A percentile compares a stretch with the other conserved stretches of the same genome.
These are phyloP conservation scores for Lissocephala sabroskyi DNA, from an alignment of 2,888 invertebrate genomes.

Conservation along the genomic window DNA sequence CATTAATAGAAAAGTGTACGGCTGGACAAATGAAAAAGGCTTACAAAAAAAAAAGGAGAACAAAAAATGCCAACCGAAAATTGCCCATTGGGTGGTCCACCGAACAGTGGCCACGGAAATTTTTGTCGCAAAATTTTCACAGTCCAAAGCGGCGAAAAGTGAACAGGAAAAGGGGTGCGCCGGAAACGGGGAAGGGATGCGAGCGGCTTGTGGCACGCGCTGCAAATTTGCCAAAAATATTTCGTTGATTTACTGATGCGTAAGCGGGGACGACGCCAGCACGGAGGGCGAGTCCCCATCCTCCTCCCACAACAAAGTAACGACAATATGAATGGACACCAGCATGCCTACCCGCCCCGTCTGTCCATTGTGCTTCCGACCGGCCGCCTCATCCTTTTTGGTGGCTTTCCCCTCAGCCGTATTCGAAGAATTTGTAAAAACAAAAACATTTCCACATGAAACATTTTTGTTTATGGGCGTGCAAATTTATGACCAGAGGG, in stretches of 20 bases:
- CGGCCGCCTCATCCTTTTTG: too few relatives aligned
- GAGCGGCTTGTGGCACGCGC: not conserved
- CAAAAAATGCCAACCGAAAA: too few relatives aligned
- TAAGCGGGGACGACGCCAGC: not conserved
- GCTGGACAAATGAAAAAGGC: too few relatives aligned
- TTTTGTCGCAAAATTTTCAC: too few relatives aligned
- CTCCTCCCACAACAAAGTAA: not conserved
- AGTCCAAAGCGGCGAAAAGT: too few relatives aligned
- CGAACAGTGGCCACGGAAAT: too few relatives aligned
- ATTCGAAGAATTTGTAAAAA: slow-evolving; percentile 7
- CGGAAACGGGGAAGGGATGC: not conserved
- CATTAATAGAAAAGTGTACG: too few relatives aligned
- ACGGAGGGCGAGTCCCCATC: not conserved
- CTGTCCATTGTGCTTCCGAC: too few relatives aligned
- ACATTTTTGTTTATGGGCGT: slow-evolving; percentile 12
- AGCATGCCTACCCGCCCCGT: not conserved
- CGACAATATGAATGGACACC: not conserved
- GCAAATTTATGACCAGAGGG: slow-evolving; percentile 5
- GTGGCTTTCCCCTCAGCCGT: too few relatives aligned
- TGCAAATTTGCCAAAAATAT: slow-evolving; percentile 8
- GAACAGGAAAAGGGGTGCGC: too few relatives aligned
- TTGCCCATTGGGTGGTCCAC: too few relatives aligned
- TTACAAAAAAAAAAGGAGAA: too few relatives aligned
- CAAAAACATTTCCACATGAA: slow-evolving; percentile 15
- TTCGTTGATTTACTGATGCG: slow-evolving; percentile 18